Evolutionary conservation across 2,113 vertebrate species (phyloP).

Genomic region (Excalfactoria chinensis): DNA sequence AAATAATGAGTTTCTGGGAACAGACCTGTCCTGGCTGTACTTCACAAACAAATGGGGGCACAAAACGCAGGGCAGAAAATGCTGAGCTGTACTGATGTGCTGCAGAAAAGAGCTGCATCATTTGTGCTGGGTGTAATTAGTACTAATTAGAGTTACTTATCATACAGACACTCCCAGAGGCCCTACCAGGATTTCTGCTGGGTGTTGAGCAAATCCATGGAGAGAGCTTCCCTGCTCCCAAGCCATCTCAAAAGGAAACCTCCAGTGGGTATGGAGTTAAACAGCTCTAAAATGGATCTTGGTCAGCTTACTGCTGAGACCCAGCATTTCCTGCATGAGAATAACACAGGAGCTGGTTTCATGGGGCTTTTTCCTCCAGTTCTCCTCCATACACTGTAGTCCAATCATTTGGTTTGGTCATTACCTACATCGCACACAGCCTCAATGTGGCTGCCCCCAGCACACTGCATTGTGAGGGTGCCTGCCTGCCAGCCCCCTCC

Average conservation of each 20-base stretch:
- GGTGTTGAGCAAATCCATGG: neutral
- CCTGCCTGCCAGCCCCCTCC: neutral
- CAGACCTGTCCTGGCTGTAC: neutral
- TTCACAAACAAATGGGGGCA: neutral
- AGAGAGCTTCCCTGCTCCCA: neutral
- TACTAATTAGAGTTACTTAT: constrained; percentile 23
- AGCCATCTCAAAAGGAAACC: neutral
- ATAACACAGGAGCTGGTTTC: neutral
- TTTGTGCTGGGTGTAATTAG: constrained; percentile 1
- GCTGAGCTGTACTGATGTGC: neutral
- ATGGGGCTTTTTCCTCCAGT: neutral
- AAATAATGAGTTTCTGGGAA: constrained; percentile 19
- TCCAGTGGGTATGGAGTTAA: neutral
- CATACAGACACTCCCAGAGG: neutral
- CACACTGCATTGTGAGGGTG: accelerated
- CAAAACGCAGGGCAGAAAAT: neutral
- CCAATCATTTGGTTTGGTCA: accelerated
- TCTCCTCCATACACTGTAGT: neutral
- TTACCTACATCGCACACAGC: neutral
- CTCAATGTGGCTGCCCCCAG: neutral
- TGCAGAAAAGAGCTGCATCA: neutral
- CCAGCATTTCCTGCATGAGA: accelerated
- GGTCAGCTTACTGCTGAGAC: neutral
- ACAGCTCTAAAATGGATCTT: neutral
- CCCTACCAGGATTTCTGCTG: constrained; percentile 1